Evolutionary conservation across 2,888 invertebrate genomes (phyloP).

Genomic region (Torymus auratus): DNA sequence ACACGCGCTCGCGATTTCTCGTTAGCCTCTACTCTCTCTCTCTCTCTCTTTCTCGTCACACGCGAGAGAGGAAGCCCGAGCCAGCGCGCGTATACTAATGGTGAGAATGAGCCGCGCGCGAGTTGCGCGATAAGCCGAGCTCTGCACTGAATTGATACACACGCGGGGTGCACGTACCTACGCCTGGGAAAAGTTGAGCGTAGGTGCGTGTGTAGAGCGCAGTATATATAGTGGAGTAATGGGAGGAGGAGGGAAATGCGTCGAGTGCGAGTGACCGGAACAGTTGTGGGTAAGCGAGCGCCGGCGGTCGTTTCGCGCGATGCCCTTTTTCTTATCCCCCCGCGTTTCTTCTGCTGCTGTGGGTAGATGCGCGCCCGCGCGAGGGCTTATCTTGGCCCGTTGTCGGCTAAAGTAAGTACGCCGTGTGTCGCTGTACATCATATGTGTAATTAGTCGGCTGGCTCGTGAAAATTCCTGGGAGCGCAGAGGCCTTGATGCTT

Average conservation of each 20-base stretch:
- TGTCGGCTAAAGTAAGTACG: too few relatives aligned
- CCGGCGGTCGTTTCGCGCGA: neutral
- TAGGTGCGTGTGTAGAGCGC: neutral
- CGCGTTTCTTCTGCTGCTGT: neutral
- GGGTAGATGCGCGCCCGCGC: neutral
- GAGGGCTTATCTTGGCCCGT: too few relatives aligned
- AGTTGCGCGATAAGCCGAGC: conserved; percentile 46
- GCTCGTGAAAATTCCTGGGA: too few relatives aligned
- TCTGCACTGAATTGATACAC: conserved; percentile 45
- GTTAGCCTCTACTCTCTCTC: conserved; percentile 45
- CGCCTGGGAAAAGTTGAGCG: conserved; percentile 37
- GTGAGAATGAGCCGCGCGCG: conserved; percentile 51
- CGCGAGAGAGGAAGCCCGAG: conserved; percentile 38
- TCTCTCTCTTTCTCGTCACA: conserved; percentile 3
- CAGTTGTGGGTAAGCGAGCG: neutral
- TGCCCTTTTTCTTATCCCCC: conserved; percentile 16
- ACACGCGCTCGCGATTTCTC: conserved; percentile 33
- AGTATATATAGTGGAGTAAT: neutral
- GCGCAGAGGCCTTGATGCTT: too few relatives aligned
- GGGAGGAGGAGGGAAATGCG: neutral
- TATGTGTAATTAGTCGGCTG: too few relatives aligned
- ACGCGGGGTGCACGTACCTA: neutral
- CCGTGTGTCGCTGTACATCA: too few relatives aligned
- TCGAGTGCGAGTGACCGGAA: conserved; percentile 48
- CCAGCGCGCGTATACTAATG: conserved; percentile 37